Evolutionary conservation across 2,888 invertebrate genomes (phyloP), one percentile per base, ranked within the genome.

Genomic region (Eremobia ochroleuca): DNA sequence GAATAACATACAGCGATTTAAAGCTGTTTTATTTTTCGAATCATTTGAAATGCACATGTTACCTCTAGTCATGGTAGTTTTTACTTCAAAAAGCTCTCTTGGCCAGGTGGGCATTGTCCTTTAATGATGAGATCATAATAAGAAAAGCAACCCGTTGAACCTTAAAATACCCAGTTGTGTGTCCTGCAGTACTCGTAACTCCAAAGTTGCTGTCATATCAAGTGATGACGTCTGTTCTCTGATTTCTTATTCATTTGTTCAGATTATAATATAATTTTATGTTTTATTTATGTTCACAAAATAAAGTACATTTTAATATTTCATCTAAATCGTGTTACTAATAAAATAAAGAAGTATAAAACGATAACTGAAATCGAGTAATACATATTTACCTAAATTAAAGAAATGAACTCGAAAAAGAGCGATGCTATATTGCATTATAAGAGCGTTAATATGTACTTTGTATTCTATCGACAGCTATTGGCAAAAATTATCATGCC

Each of bases 151-250:
- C 64, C 82, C 92, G 93, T 94, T 93, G 90, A 91, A 94, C 92
- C 92, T 94, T 94, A 90, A 94, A 92, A 92, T 95, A 93, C 92
- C 93, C 94, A 93, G 91, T 93, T 96, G 92, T 95, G 93, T 96
- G 94, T 95, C 92, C 92, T 93, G 94, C 96, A 96, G 96, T 96
- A 93, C 93, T 96, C 96, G 96, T 96, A 96, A 96, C 92, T 96
- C 96, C 96, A 96, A 95, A 96, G 96, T 94, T 93, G 93, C 92
- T 92, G 91, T 89, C 85, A 82, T 87, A 82, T 86, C 87, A 93
- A 92, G 92, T 94, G 93, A 94, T 93, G 93, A 93, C 90, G 88
- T 92, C 92, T 92, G 91, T 87, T 83, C 40, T 75, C 66, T 74
- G 68, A 65, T 74, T 76, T 58, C 34, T 49, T 67, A 49, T 34